phyloP scores from a whole-genome alignment of 2,113 vertebrate species.

The Hyla sarda region DNA sequence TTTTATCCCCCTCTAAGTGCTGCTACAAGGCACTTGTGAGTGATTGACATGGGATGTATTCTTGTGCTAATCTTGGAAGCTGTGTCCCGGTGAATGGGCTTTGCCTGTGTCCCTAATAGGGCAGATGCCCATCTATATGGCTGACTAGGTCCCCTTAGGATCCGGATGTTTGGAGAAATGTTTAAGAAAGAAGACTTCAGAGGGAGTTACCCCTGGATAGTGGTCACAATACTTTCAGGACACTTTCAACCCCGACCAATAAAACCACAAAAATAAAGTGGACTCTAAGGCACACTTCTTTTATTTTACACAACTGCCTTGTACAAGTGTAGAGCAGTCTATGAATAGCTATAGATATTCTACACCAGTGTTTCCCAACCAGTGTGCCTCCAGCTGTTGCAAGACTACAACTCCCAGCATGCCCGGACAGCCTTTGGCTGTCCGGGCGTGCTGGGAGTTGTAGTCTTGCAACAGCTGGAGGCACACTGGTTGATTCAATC shows the following conservation, averaged over 20 bases:
- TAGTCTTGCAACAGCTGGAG: no score
- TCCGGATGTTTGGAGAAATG: constrained; percentile 42
- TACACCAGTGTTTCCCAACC: no score
- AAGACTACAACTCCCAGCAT: no score
- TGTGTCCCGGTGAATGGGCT: constrained; percentile 9
- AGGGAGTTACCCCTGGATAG: constrained; percentile 8
- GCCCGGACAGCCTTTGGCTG: no score
- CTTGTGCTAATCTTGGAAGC: constrained; percentile 29
- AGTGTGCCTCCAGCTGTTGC: no score
- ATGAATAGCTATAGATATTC: background rate
- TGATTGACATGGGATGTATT: constrained; percentile 41
- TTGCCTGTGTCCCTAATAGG: constrained; percentile 32
- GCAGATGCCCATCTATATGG: constrained; percentile 20
- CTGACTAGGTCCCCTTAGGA: constrained; percentile 36
- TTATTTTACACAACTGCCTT: constrained; percentile 14
- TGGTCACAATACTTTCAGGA: background rate
- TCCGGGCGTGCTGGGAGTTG: no score
- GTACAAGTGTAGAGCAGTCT: background rate
- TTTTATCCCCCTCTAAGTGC: constrained; percentile 26
- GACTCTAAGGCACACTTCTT: constrained; percentile 28
- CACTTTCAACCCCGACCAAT: constrained; percentile 7
- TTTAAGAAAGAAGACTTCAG: constrained; percentile 18
- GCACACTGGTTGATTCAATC: no score
- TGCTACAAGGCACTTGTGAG: constrained; percentile 29
- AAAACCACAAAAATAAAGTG: constrained; percentile 19